phyloP scores from a whole-genome alignment of 64 coral and sea anemone species.

The Porites lutea region DNA sequence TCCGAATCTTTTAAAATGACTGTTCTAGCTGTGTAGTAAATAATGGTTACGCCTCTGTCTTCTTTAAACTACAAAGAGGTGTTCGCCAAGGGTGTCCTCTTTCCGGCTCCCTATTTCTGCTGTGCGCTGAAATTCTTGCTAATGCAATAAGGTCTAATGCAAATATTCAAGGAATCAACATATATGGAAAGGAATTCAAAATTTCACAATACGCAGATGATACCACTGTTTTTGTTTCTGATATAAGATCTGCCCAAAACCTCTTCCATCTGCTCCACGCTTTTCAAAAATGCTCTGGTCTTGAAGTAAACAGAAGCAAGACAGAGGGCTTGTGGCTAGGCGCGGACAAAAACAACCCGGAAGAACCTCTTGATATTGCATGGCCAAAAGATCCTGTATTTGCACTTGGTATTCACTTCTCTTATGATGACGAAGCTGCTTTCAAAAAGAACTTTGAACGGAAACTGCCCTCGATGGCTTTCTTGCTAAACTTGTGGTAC shows the following conservation, averaged over 20 bases:
- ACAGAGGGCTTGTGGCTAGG: slow-evolving; percentile 18
- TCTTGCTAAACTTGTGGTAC: not conserved
- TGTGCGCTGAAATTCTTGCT: no score
- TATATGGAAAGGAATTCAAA: slow-evolving; percentile 1
- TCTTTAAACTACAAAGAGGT: slow-evolving; percentile 17
- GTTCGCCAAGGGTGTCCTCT: slow-evolving; percentile 21
- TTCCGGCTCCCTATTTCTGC: no score
- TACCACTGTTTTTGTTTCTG: slow-evolving; percentile 9
- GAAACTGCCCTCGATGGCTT: not conserved
- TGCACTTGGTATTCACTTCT: not conserved
- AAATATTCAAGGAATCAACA: no score
- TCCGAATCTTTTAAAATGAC: not conserved
- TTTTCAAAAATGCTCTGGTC: not conserved
- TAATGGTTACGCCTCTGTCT: not conserved
- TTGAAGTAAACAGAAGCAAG: not conserved
- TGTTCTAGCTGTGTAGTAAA: slow-evolving; percentile 24
- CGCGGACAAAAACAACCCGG: not conserved
- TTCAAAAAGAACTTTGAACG: not conserved
- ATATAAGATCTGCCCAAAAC: not conserved
- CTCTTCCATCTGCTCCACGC: not conserved
- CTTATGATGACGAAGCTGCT: not conserved
- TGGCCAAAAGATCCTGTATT: not conserved
- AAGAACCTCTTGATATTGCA: not conserved
- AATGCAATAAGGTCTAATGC: not conserved
- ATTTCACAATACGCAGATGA: slow-evolving; percentile 29